These are phyloP conservation scores for Hydrochoerus hydrochaeris DNA, from an alignment of 2,113 vertebrate species.

Conservation along the genomic window DNA sequence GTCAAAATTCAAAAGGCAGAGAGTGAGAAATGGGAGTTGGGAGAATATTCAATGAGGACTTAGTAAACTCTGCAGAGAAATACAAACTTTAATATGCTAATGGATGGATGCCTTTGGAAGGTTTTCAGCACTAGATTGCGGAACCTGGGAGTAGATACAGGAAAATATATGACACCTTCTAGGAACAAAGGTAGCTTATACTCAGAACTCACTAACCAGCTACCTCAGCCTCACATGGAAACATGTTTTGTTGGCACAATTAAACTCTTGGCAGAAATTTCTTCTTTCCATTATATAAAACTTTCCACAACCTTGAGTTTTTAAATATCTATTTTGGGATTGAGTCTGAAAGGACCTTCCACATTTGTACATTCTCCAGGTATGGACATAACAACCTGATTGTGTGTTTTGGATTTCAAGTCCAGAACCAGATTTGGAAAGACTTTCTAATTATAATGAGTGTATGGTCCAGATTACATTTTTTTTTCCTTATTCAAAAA, in stretches of 20 bases:
- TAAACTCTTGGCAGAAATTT: no score
- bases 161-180: neutral
- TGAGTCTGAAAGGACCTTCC: neutral
- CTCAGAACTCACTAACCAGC: neutral
- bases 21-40: rapidly evolving
- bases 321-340: neutral
- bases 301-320: neutral
- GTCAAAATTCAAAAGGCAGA: neutral
- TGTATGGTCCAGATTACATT: neutral
- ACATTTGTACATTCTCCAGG: neutral
- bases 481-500: neutral
- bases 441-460: neutral
- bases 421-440: slow-evolving; percentile 23
- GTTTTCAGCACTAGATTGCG: neutral
- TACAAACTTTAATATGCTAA: neutral
- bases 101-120: neutral
- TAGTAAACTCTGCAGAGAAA: neutral
- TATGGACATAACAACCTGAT: neutral
- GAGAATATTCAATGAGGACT: neutral
- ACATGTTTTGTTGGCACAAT: neutral
- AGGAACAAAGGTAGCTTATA: neutral
- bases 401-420: neutral
- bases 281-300: slow-evolving; percentile 30
- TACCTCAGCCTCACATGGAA: neutral
- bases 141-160: neutral